These are phyloP conservation scores for Mycteria americana DNA, from an alignment of 2,797 vertebrate species.

Conservation along the genomic window DNA sequence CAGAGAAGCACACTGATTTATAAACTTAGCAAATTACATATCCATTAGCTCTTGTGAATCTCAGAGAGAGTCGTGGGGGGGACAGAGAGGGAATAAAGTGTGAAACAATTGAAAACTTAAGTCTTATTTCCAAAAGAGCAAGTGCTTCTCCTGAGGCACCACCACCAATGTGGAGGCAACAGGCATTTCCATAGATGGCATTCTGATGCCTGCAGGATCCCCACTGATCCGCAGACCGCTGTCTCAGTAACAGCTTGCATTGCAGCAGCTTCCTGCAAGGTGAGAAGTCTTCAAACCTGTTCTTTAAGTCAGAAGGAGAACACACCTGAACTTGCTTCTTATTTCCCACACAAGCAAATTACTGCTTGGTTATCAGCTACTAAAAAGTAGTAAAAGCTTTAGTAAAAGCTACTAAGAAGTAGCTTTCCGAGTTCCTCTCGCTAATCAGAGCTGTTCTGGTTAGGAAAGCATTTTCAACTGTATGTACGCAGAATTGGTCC, in stretches of 20 bases:
- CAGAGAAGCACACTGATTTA: background rate
- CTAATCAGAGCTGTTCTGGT: background rate
- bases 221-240: background rate
- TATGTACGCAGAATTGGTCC: rapidly evolving
- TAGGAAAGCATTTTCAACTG: background rate
- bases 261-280: rapidly evolving
- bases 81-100: background rate
- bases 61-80: background rate
- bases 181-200: background rate
- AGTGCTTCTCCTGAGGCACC: background rate
- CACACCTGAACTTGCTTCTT: background rate
- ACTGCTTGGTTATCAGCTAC: background rate
- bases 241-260: background rate
- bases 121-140: background rate
- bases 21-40: background rate
- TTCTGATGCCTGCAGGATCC: background rate
- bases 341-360: background rate
- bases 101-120: background rate
- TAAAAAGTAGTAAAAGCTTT: too few species aligned
- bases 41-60: background rate
- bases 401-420: too few species aligned
- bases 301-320: background rate
- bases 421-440: background rate
- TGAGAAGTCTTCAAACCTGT: background rate
- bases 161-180: background rate